Conservation (phyloP, 2,888 invertebrate genomes). For the Chorisops tibialis region DNA sequence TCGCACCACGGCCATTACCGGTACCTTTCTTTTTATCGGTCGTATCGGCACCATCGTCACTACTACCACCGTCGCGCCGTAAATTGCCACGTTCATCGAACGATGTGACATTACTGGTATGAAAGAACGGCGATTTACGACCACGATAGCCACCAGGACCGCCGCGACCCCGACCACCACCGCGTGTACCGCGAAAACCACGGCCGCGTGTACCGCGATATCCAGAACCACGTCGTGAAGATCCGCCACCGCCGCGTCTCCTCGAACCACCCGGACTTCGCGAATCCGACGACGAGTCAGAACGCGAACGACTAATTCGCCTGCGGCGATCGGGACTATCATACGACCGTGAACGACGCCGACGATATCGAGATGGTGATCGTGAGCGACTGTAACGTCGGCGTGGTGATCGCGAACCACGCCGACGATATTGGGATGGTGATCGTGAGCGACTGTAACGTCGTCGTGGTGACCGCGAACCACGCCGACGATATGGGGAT, state of each 20-base stretch:
- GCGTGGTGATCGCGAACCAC: not conserved
- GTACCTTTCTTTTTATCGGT: slow-evolving; percentile 33
- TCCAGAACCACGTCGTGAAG: slow-evolving; percentile 36
- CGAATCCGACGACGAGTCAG: slow-evolving; percentile 43
- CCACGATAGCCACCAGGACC: slow-evolving; percentile 48
- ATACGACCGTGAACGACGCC: slow-evolving; percentile 55
- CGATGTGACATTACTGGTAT: slow-evolving; percentile 31
- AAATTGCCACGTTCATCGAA: not conserved
- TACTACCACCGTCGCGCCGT: slow-evolving; percentile 1
- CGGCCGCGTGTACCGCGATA: slow-evolving; percentile 42
- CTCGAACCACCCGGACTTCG: slow-evolving; percentile 29
- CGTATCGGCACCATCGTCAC: not conserved
- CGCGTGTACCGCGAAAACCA: slow-evolving; percentile 53
- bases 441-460: slow-evolving; percentile 24
- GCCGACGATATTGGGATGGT: too few species aligned
- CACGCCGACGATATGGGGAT: slow-evolving; percentile 47
- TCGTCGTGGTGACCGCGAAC: slow-evolving; percentile 46
- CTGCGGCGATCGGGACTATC: slow-evolving; percentile 27
- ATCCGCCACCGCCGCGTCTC: slow-evolving; percentile 15
- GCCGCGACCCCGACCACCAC: slow-evolving; percentile 63
- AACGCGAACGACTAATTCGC: slow-evolving; percentile 34
- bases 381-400: slow-evolving; percentile 14
- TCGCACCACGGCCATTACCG: slow-evolving; percentile 42
- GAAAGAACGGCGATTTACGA: slow-evolving; percentile 44
- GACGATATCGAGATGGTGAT: slow-evolving; percentile 40